phyloP scores from a whole-genome alignment of 1,140 invertebrate species.

The Callitettix versicolor region DNA sequence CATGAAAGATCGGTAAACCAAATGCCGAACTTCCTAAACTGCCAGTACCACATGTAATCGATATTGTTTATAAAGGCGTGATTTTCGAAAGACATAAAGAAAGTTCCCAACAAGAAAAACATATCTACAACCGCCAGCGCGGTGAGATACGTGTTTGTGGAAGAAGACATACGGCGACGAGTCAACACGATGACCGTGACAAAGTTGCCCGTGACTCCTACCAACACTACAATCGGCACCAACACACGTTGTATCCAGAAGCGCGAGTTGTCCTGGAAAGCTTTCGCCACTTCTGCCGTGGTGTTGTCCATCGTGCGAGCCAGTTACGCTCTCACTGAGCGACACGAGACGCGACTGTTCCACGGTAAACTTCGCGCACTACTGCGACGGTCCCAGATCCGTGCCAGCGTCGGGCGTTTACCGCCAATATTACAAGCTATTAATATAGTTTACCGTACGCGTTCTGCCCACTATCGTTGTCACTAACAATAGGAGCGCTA shows the following conservation, averaged over 20 bases:
- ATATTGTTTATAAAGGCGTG: slow-evolving; percentile 39
- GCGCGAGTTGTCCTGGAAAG: slow-evolving; percentile 35
- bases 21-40: slow-evolving; percentile 43
- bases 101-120: slow-evolving; percentile 53
- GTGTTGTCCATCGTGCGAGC: too few species aligned
- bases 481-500: too few species aligned
- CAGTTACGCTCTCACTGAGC: too few species aligned
- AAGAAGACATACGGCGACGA: slow-evolving; percentile 58
- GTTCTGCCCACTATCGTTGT: too few species aligned
- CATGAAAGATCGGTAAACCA: slow-evolving; percentile 52
- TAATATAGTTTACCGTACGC: too few species aligned
- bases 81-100: slow-evolving; percentile 51
- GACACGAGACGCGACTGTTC: too few species aligned
- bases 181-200: slow-evolving; percentile 64
- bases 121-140: slow-evolving; percentile 62
- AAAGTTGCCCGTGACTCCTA: slow-evolving; percentile 59
- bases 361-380: too few species aligned
- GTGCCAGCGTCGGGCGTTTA: too few species aligned
- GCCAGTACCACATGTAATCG: slow-evolving; percentile 36
- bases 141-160: slow-evolving; percentile 64
- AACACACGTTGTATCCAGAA: slow-evolving; percentile 54
- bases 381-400: too few species aligned
- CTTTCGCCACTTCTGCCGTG: background rate
- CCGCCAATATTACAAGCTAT: too few species aligned
- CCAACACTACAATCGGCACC: slow-evolving; percentile 51